Evolutionary conservation across 2,888 invertebrate species (phyloP), one percentile per base, ranked within the genome.

Genomic region (Tipula unca): DNA sequence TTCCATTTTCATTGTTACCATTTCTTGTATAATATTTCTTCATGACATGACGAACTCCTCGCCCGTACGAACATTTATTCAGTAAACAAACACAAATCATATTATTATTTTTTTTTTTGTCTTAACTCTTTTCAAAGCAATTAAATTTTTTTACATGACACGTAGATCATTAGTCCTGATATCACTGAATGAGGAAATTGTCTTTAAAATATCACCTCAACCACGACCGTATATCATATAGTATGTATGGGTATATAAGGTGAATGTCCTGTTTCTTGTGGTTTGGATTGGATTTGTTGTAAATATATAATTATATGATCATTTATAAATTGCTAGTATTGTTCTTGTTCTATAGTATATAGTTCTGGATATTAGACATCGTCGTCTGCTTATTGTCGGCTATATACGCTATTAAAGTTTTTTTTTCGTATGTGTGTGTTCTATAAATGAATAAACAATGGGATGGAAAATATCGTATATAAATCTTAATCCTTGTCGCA

Each of bases 401-500:
- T 69, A 8, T 5, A 54, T 8, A 69, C n/a, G 48, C 69, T 8
- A 69, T 69, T 25, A n/a, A 48, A 25, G 2, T 25, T 25, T 69
- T 14, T 69, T 20, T 48, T 17, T 48, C 4, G n/a, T n/a, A n/a
- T n/a, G n/a, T 48, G 17, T 48, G 48, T 48, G 17, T 48, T 20
- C 69, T 25, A 10, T 13, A 54, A 54, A 54, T 54, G n/a, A 20
- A 69, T 25, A 69, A 69, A 69, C 69, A 69, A 69, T 69, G 25
- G 20, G 14, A 25, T 69, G 69, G 69, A 69, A 69, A 69, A 25
- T 69, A 25, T 69, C 69, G 25, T 25, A 69, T n/a, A n/a, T 69
- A 69, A 69, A 69, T 69, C 69, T 69, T 69, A 69, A 69, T 69
- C 69, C 69, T 69, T 69, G 69, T 69, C 69, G 25, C 69, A 69